Evolutionary conservation across 2,888 invertebrate genomes (phyloP).

Genomic region (Podabrus alpinus): DNA sequence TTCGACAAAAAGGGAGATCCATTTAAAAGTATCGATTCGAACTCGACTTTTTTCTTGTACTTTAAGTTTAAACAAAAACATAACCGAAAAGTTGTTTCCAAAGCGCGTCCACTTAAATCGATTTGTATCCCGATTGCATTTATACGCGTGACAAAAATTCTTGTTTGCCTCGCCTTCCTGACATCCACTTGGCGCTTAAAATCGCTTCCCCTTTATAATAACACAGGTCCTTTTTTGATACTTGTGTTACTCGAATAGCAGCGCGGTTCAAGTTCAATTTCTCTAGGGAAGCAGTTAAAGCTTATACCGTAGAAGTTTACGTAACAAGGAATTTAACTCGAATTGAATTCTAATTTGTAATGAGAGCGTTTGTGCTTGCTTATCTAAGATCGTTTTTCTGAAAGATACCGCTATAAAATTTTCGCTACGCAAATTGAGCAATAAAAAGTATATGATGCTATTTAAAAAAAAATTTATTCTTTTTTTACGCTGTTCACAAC

Average conservation of each 20-base stretch:
- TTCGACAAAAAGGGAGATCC: constrained; percentile 9
- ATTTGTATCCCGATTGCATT: background rate
- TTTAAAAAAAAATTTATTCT: background rate
- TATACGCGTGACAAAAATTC: background rate
- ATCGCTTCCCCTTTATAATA: constrained; percentile 30
- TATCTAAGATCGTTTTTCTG: background rate
- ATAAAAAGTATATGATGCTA: background rate
- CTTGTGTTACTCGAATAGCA: constrained; percentile 27
- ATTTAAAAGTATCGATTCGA: background rate
- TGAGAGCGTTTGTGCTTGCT: background rate
- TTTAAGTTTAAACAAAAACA: background rate
- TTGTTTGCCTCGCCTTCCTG: constrained; percentile 6
- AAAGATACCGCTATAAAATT: background rate
- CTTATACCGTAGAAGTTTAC: constrained; percentile 32
- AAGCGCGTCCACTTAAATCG: background rate
- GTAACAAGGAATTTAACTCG: constrained; percentile 28
- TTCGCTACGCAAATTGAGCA: background rate
- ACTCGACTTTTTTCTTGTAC: background rate
- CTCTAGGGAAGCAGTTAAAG: constrained; percentile 31
- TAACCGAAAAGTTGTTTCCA: background rate
- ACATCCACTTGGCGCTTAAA: constrained; percentile 18
- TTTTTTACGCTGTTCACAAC: background rate
- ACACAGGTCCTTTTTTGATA: constrained; percentile 30
- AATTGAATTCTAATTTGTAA: constrained; percentile 33
- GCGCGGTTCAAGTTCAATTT: constrained; percentile 33